phyloP scores from a whole-genome alignment of 2,113 vertebrate genomes.

The Austrofundulus limnaeus region DNA sequence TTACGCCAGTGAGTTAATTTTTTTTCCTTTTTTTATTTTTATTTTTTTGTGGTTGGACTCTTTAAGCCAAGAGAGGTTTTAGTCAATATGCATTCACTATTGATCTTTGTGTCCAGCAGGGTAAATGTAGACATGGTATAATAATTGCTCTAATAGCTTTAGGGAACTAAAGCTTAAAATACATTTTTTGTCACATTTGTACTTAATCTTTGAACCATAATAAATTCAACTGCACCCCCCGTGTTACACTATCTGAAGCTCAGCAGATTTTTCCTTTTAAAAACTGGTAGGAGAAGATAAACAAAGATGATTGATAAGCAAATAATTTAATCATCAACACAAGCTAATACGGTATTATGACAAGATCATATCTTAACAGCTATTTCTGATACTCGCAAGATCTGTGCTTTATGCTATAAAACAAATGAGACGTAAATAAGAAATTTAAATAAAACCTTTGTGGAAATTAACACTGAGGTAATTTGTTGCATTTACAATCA shows the following conservation, averaged over 20 bases:
- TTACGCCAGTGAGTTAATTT: neutral
- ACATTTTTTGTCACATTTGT: too few species aligned
- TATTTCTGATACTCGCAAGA: constrained; percentile 34
- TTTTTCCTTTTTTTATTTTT: too few species aligned
- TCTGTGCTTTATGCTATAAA: neutral
- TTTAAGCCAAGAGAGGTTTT: neutral
- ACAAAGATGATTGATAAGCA: neutral
- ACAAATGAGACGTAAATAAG: neutral
- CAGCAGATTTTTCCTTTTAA: neutral
- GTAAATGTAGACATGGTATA: neutral
- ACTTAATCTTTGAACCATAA: too few species aligned
- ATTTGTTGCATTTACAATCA: constrained; percentile 43
- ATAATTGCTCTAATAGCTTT: neutral
- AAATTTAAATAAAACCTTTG: neutral
- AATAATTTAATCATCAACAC: neutral
- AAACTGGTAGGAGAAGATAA: neutral
- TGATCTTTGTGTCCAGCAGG: neutral
- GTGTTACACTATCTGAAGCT: too few species aligned
- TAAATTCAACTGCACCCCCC: too few species aligned
- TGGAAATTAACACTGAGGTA: constrained; percentile 5
- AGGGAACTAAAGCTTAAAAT: neutral
- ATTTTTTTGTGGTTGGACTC: neutral
- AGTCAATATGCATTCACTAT: neutral
- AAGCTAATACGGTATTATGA: neutral
- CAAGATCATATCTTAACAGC: neutral